These are phyloP conservation scores for Microplitis demolitor DNA, from an alignment of 1,140 invertebrate genomes.

Conservation along the genomic window DNA sequence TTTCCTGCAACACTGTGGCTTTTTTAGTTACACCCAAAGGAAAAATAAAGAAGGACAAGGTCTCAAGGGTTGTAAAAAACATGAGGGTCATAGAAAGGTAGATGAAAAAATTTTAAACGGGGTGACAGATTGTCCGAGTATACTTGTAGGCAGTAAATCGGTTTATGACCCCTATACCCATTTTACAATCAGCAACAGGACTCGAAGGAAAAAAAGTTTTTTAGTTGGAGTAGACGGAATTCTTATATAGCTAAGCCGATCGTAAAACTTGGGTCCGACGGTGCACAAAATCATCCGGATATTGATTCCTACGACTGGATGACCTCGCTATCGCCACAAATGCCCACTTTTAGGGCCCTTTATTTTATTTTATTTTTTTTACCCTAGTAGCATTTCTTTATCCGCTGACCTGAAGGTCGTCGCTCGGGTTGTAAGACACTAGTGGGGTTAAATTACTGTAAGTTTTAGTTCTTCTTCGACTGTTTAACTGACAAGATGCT, in stretches of 20 bases:
- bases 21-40: slow-evolving; percentile 38
- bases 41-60: slow-evolving; percentile 18
- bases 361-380: slow-evolving; percentile 35
- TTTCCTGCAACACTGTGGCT: slow-evolving; percentile 58
- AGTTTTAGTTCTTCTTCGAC: slow-evolving; percentile 49
- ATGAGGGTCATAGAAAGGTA: not conserved
- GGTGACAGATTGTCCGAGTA: not conserved
- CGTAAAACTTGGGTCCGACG: slow-evolving; percentile 26
- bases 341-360: slow-evolving; percentile 43
- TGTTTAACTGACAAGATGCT: slow-evolving; percentile 34
- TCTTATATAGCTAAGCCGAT: not conserved
- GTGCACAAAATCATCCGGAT: not conserved
- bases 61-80: slow-evolving; percentile 34
- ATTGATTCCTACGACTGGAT: slow-evolving; percentile 23
- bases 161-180: not conserved
- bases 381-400: slow-evolving; percentile 25
- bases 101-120: slow-evolving; percentile 7
- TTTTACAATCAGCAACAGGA: not conserved
- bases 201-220: not conserved
- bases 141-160: not conserved
- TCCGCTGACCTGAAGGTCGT: slow-evolving; percentile 38
- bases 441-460: slow-evolving; percentile 49
- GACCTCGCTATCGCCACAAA: slow-evolving; percentile 52
- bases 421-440: slow-evolving; percentile 41
- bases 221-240: not conserved